Base-by-base conservation (phyloP, 2,113 vertebrate genomes). In the Melanerpes aurifrons region DNA sequence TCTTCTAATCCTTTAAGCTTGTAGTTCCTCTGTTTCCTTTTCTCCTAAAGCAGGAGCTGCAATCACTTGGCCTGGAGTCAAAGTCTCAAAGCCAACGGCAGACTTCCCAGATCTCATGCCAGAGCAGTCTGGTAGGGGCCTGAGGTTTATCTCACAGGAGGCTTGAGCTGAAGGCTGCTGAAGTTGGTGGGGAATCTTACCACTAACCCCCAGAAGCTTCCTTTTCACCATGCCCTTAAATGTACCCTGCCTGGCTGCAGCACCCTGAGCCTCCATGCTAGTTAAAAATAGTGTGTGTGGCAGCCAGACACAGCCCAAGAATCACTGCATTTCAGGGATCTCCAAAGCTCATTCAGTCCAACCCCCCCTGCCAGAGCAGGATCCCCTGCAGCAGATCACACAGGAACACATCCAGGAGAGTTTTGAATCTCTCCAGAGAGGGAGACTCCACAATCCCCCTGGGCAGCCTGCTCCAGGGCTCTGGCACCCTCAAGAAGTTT, bases 21-120 rank as follows among this genome's bases (percentile, higher is more conserved):
- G 2, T 7, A 72, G 93, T 87, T 96, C 85, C 93, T 96, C 90
- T 96, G 89, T 85, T 96, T 96, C 94, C 91, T 91, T 75, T 95
- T 87, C 54, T 79, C 72, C 73, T 68, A 90, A 94, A 91, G 62
- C 87, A 88, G 92, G 85, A 91, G 82, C 91, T 87, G 86, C 82
- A 94, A 91, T 93, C 67, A 32, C 48, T 86, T 96, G 95, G 95
- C 87, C 54, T 35, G 0, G 14, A 29, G 77, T 93, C 95, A 94
- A 84, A 91, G 89, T 71, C 89, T 93, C 91, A 82, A 96, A 95
- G 91, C 86, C 94, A 96, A 90, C 2, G 26, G 72, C 87, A 92
- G 81, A 81, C 43, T 80, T 95, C 79, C 92, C 90, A 90, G 92
- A 94, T 90, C 86, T 67, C 9, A 15, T 78, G 90, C 84, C 94